These are phyloP conservation scores for Motacilla tschutschensis DNA, from an alignment of 2,113 vertebrate species.

Conservation along the genomic window DNA sequence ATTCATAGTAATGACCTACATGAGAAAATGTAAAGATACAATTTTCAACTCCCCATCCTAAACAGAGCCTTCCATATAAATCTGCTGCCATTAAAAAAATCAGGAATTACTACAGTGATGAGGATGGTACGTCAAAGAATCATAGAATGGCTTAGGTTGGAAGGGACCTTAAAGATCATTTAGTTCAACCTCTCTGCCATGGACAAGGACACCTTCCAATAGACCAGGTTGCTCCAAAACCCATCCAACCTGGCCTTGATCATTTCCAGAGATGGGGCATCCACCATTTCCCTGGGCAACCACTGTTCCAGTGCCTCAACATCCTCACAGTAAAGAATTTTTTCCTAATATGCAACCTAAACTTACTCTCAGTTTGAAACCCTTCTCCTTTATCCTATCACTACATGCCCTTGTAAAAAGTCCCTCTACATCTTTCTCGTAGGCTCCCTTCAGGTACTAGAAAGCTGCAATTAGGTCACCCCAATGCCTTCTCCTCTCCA, in stretches of 20 bases:
- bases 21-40: not conserved
- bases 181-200: not conserved
- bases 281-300: not conserved
- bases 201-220: not conserved
- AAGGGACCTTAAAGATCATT: not conserved
- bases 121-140: not conserved
- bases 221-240: not conserved
- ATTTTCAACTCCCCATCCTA: not conserved
- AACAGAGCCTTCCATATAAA: not conserved
- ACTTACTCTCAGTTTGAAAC: not conserved
- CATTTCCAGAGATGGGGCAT: not conserved
- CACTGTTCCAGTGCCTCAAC: not conserved
- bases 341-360: not conserved
- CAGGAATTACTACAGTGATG: not conserved
- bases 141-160: not conserved
- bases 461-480: not conserved
- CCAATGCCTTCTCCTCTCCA: not conserved
- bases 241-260: not conserved
- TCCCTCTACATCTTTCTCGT: not conserved
- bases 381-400: not conserved
- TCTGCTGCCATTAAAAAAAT: not conserved
- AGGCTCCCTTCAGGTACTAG: not conserved
- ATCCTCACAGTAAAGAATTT: not conserved
- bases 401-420: not conserved
- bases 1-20: not conserved